These are phyloP conservation scores for Gambelia wislizenii DNA, from an alignment of 2,797 vertebrate species.

Conservation along the genomic window DNA sequence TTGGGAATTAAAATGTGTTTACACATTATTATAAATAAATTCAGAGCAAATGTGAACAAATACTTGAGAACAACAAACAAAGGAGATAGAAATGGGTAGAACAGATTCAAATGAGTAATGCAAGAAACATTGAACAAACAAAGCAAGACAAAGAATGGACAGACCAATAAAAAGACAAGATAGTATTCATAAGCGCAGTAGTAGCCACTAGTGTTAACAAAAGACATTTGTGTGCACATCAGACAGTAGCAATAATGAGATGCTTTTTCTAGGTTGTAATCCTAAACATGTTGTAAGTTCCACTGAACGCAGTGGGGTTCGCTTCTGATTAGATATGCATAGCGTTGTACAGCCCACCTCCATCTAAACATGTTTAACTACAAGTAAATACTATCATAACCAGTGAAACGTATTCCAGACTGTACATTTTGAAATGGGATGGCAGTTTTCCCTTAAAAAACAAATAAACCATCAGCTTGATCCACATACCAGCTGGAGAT, in stretches of 20 bases:
- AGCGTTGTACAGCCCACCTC: not conserved
- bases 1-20: conserved; percentile 14
- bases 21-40: conserved; percentile 15
- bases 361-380: not conserved
- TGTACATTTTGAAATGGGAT: not conserved
- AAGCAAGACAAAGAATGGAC: conserved; percentile 12
- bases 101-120: conserved; percentile 33
- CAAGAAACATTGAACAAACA: conserved; percentile 30
- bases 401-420: not conserved
- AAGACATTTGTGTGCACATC: not conserved
- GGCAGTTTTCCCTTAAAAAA: not conserved
- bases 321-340: not conserved
- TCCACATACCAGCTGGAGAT: not conserved
- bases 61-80: conserved; percentile 29
- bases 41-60: not conserved
- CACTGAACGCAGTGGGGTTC: not conserved
- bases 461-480: not conserved
- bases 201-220: conserved; percentile 3
- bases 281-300: not conserved
- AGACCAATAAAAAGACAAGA: conserved; percentile 17
- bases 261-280: not conserved
- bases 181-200: conserved; percentile 18
- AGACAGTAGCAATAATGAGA: not conserved
- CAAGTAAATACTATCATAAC: not conserved
- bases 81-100: conserved; percentile 31